Conservation (phyloP, 1,140 invertebrate species). For the Asobara japonica region DNA sequence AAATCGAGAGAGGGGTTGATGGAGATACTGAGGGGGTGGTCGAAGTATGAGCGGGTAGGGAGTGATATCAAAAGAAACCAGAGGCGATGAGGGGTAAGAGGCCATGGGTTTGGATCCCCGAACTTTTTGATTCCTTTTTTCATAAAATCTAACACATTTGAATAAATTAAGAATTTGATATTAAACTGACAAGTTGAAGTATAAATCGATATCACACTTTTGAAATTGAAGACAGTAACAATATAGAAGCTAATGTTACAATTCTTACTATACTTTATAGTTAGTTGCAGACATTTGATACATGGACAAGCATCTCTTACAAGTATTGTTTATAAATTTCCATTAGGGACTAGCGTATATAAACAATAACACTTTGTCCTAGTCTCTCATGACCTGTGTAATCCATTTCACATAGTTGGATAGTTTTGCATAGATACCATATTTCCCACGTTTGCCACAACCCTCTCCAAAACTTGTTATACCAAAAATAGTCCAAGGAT, state of each 20-base stretch:
- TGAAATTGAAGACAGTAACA: background rate
- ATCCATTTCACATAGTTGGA: conserved; percentile 91
- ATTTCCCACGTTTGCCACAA: conserved; percentile 90
- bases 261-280: background rate
- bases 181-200: background rate
- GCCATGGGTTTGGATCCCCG: no score
- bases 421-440: conserved; percentile 90
- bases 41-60: no score
- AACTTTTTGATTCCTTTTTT: no score
- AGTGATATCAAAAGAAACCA: no score
- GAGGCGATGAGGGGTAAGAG: no score
- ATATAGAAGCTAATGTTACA: background rate
- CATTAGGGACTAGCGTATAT: background rate
- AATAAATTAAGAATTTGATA: no score
- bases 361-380: background rate
- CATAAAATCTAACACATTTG: no score
- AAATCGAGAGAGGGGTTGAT: no score
- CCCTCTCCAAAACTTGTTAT: conserved; percentile 96
- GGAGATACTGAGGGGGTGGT: no score
- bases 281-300: background rate
- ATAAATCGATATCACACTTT: background rate
- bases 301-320: background rate
- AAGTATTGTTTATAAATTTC: background rate
- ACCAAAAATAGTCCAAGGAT: conserved; percentile 83
- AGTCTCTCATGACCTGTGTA: conserved; percentile 70